A percentile compares a stretch with the other conserved stretches of the same genome.
phyloP scores from a whole-genome alignment of 2,888 invertebrate species.

The Tyria jacobaeae region DNA sequence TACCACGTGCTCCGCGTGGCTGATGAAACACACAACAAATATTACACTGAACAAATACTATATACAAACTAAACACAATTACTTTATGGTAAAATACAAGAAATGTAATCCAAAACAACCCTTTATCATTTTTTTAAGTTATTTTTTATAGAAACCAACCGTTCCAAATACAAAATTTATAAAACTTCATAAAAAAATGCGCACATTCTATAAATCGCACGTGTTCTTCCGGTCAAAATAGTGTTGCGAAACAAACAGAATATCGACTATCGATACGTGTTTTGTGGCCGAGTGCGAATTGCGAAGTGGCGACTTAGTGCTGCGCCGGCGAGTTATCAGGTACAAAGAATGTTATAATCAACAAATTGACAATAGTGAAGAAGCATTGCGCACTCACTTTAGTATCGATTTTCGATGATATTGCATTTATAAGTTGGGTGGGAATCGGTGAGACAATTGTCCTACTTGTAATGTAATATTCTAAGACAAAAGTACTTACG shows the following conservation, averaged over 20 bases:
- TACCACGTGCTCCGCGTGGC: constrained; percentile 32
- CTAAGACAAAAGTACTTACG: constrained; percentile 4
- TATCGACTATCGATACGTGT: constrained; percentile 43
- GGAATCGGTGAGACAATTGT: constrained; percentile 29
- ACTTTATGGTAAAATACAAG: constrained; percentile 73
- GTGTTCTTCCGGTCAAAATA: constrained; percentile 36
- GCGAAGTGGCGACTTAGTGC: constrained; percentile 53
- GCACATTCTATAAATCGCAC: constrained; percentile 37
- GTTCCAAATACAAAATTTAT: constrained; percentile 19
- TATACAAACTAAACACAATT: constrained; percentile 34
- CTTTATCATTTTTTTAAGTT: constrained; percentile 63
- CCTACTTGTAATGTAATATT: constrained; percentile 13
- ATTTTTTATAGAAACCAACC: constrained; percentile 21
- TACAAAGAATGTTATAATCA: constrained; percentile 39
- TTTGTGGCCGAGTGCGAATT: constrained; percentile 38
- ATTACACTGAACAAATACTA: constrained; percentile 27
- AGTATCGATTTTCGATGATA: constrained; percentile 60
- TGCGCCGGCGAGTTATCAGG: constrained; percentile 49
- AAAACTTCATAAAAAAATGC: constrained; percentile 20
- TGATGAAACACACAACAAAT: constrained; percentile 31
- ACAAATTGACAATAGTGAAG: constrained; percentile 39
- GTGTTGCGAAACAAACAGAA: constrained; percentile 37
- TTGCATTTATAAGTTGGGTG: constrained; percentile 37
- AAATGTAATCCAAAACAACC: constrained; percentile 61
- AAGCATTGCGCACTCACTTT: constrained; percentile 37